phyloP scores from a whole-genome alignment of 2,888 invertebrate species.

The Sminthurides aquaticus region DNA sequence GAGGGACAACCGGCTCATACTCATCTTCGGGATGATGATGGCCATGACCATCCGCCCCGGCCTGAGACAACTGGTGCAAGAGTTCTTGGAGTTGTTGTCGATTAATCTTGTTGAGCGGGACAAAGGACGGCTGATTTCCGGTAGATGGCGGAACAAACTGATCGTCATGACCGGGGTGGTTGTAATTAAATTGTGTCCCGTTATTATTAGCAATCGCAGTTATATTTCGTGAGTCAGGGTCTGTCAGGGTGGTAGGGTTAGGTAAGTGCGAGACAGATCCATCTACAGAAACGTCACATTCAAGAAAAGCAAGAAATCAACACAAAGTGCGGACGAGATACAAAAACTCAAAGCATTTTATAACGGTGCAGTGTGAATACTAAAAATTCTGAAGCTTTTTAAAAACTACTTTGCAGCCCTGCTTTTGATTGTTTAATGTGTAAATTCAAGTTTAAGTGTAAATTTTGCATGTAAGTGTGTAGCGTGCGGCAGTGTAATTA shows the following conservation, averaged over 20 bases:
- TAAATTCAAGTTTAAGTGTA: no score
- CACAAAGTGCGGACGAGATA: background rate
- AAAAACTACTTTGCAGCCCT: no score
- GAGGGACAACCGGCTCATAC: constrained; percentile 25
- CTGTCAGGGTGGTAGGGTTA: background rate
- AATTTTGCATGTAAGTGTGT: no score
- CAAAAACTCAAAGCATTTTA: background rate
- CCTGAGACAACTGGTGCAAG: constrained; percentile 36
- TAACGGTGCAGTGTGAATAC: background rate
- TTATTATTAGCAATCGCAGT: constrained; percentile 6
- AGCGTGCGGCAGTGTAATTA: background rate
- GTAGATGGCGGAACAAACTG: constrained; percentile 40
- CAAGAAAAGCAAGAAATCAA: constrained; percentile 10
- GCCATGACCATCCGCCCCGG: constrained; percentile 1
- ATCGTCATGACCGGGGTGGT: constrained; percentile 33
- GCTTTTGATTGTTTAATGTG: no score
- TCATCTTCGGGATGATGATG: constrained; percentile 12
- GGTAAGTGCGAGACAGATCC: constrained; percentile 4
- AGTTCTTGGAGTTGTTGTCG: constrained; percentile 41
- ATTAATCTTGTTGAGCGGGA: constrained; percentile 37
- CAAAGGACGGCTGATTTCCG: constrained; percentile 35
- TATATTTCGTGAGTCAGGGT: constrained; percentile 13
- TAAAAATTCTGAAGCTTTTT: no score
- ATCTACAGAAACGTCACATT: constrained; percentile 11
- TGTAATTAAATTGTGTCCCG: no score